Percentiles rank a stretch among this genome's conserved stretches.
Conservation (phyloP, 2,888 invertebrate species). For the Globia sparganii region DNA sequence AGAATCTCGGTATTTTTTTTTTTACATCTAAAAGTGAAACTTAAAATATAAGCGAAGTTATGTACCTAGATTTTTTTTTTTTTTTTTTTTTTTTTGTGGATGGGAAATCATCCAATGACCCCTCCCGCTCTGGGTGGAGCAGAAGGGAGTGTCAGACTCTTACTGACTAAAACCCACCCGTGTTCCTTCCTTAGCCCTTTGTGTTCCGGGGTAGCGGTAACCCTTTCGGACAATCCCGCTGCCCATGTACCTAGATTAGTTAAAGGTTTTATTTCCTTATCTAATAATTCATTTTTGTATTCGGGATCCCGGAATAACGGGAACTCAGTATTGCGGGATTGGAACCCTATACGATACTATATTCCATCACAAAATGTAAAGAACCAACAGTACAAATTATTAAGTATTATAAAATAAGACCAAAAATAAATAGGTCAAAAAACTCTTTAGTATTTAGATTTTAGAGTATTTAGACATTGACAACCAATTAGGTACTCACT, state of each 20-base stretch:
- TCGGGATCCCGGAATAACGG: background rate
- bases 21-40: background rate
- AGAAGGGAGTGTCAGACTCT: too few species aligned
- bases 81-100: too few species aligned
- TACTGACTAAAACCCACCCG: too few species aligned
- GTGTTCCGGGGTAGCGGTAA: too few species aligned
- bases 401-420: background rate
- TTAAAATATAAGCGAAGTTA: background rate
- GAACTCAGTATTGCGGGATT: background rate
- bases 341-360: background rate
- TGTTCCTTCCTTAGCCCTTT: too few species aligned
- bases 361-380: background rate
- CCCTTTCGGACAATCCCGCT: too few species aligned
- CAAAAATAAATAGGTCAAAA: background rate
- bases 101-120: too few species aligned
- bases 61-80: too few species aligned
- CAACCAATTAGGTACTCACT: conserved; percentile 17
- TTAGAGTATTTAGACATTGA: conserved; percentile 6
- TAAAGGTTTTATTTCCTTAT: background rate
- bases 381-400: background rate
- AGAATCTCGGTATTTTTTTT: background rate
- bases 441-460: background rate
- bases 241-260: too few species aligned
- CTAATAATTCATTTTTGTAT: background rate
- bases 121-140: too few species aligned